Evolutionary conservation across 2,797 vertebrate species (phyloP).

Genomic region (Hyperoplus immaculatus): DNA sequence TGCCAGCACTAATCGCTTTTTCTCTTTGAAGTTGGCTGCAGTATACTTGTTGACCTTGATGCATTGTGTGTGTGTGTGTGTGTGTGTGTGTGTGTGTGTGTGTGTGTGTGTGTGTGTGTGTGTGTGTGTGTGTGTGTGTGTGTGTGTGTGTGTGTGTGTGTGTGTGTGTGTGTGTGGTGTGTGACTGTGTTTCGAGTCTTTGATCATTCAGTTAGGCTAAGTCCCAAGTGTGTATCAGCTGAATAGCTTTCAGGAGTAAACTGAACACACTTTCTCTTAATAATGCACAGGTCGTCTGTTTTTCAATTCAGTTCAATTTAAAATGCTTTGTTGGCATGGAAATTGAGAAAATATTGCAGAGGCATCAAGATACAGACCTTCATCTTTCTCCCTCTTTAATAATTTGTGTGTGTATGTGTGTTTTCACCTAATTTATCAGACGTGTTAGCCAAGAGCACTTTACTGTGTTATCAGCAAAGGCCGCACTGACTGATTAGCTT

Average conservation of each 20-base stretch:
- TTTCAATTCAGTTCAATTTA: slow-evolving; percentile 50
- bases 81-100: slow-evolving; percentile 22
- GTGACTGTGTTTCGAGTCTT: slow-evolving; percentile 37
- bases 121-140: too few relatives aligned
- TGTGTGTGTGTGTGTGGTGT: too few relatives aligned
- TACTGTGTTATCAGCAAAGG: background rate
- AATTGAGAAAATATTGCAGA: slow-evolving; percentile 35
- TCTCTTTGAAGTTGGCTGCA: slow-evolving; percentile 64
- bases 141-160: too few relatives aligned
- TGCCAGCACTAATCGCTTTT: slow-evolving; percentile 59
- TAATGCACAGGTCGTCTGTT: slow-evolving; percentile 41
- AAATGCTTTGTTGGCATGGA: slow-evolving; percentile 39
- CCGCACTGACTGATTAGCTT: slow-evolving; percentile 6
- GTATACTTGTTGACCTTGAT: slow-evolving; percentile 57
- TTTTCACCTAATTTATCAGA: slow-evolving; percentile 21
- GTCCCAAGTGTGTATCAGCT: slow-evolving; percentile 55
- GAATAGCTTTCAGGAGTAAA: slow-evolving; percentile 58
- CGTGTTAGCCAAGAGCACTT: slow-evolving; percentile 11
- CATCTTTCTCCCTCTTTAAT: slow-evolving; percentile 3
- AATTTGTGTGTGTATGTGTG: background rate
- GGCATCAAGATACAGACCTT: slow-evolving; percentile 9
- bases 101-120: slow-evolving; percentile 21
- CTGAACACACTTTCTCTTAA: slow-evolving; percentile 33
- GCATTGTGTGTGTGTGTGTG: slow-evolving; percentile 24
- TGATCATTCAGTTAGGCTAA: slow-evolving; percentile 62